phyloP scores from a whole-genome alignment of 2,113 vertebrate genomes.

The Rallus limicola region DNA sequence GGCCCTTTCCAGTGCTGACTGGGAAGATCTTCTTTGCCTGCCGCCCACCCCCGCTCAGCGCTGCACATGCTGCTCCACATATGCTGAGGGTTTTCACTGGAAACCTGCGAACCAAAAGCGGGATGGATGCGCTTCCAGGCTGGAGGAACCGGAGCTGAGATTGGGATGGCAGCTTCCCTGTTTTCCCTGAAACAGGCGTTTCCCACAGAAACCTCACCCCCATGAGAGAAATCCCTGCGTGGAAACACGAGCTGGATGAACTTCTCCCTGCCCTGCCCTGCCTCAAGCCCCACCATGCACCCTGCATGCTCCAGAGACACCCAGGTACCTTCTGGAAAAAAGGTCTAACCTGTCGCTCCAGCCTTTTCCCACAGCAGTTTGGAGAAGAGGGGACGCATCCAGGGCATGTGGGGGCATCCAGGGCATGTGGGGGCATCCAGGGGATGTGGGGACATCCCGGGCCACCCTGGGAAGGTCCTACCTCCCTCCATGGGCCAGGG shows the following conservation, averaged over 20 bases:
- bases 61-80: not conserved
- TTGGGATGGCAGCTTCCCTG: not conserved
- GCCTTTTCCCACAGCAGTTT: accelerated
- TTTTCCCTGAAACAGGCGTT: not conserved
- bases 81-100: not conserved
- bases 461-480: not conserved
- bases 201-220: not conserved
- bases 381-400: not conserved
- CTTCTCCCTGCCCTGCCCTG: not conserved
- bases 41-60: not conserved
- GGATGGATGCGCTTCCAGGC: not conserved
- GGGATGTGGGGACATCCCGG: no score
- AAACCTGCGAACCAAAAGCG: not conserved
- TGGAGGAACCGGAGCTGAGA: not conserved
- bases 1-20: not conserved
- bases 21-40: not conserved
- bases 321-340: not conserved
- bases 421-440: accelerated
- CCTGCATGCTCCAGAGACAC: not conserved
- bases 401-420: not conserved
- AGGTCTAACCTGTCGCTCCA: accelerated
- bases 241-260: accelerated
- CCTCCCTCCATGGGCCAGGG: accelerated
- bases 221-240: accelerated
- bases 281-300: not conserved